phyloP scores from a whole-genome alignment of 2,113 vertebrate genomes.

The Amblyopsis rosae region DNA sequence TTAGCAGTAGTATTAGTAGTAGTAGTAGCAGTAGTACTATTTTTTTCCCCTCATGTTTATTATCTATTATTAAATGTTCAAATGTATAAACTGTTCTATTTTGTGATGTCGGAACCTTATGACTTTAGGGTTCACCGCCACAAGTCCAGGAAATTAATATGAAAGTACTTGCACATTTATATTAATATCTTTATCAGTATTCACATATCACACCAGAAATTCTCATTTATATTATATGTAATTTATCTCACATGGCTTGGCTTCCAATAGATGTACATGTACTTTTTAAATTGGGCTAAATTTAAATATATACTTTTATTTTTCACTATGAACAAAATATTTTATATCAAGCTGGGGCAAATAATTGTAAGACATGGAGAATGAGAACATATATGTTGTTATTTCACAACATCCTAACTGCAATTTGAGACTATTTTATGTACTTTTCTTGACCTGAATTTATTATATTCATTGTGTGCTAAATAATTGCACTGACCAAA shows the following conservation, averaged over 20 bases:
- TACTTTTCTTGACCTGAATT: background rate
- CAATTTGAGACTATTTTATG: background rate
- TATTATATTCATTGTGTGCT: background rate
- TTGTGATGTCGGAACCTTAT: conserved; percentile 40
- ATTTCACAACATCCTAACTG: background rate
- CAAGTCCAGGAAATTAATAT: conserved; percentile 62
- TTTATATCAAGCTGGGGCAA: too few species aligned
- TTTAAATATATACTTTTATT: too few species aligned
- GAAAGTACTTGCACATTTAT: conserved; percentile 51
- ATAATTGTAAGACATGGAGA: background rate
- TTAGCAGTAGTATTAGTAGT: too few species aligned
- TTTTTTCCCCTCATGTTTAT: background rate
- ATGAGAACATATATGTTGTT: too few species aligned
- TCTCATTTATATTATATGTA: conserved; percentile 49
- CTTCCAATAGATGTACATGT: conserved; percentile 12
- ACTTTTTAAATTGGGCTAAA: background rate
- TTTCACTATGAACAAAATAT: too few species aligned
- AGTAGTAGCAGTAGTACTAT: too few species aligned
- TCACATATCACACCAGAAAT: conserved; percentile 52
- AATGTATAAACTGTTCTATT: conserved; percentile 13
- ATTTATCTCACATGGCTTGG: conserved; percentile 34
- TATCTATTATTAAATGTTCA: background rate
- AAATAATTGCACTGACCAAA: background rate
- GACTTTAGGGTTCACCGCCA: conserved; percentile 48
- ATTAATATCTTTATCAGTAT: conserved; percentile 69